Evolutionary conservation across 2,888 invertebrate genomes (phyloP), one percentile per base, ranked within the genome.

Genomic region (Norana najaformis): DNA sequence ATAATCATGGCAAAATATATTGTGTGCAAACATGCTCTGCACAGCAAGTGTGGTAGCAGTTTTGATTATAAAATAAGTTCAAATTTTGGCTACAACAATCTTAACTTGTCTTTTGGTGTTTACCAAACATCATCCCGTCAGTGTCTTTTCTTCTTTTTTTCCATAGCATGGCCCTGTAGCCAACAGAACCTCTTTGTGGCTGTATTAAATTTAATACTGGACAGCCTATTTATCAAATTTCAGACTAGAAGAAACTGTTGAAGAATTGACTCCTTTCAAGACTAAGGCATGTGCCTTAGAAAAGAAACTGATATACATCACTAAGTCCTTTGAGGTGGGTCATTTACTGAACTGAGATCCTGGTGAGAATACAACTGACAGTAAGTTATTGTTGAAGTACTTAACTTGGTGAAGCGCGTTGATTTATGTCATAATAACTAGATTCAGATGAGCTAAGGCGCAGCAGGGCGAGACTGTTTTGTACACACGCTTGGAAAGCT

Each of bases 261-360:
- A 85, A 37, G 85, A 85, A 36, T 16, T 85, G 85, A 36, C 85
- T 35, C 85, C 85, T 18, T 85, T 13, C 85, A 85, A 85, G 85
- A 36, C 23, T 35, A 35, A 85, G 85, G 85, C 85, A 37, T 85
- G 34, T 18, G 36, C 35, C 37, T 37, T 85, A 8, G 85, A 85
- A 85, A 85, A 85, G 85, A 85, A 85, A 18, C 36, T 85, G 85
- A 35, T 85, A n/a, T 35, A 35, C 36, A 85, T 37, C 35, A 85
- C 85, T 20, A 85, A 36, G 37, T 35, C 85, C 37, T 85, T 85
- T 85, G 85, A 85, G 85, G 85, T 85, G 23, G 69, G 69, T 69
- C 69, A 69, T n/a, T 30, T 11, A 69, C 69, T 69, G 69, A 69
- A n/a, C 11, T 69, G 69, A 69, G 30, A 11, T 69, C 16, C 8